These are phyloP conservation scores for Drosophila tani DNA, from an alignment of 1,140 invertebrate genomes.

Conservation along the genomic window DNA sequence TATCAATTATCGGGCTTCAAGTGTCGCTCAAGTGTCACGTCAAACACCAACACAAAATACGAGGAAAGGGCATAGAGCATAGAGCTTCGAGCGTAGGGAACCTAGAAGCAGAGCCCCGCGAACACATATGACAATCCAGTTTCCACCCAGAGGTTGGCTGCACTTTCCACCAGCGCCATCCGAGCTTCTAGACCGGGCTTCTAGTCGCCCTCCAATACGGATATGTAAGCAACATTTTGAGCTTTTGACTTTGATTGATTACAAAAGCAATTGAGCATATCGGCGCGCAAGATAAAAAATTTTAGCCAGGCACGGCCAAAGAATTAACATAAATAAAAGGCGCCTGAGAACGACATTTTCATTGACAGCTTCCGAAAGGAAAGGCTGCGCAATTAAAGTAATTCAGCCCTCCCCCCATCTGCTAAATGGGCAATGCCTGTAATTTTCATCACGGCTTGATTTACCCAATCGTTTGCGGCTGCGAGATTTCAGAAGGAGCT, in stretches of 20 bases:
- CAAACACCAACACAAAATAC: slow-evolving; percentile 64
- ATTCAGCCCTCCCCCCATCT: slow-evolving; percentile 19
- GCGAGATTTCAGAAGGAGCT: slow-evolving; percentile 25
- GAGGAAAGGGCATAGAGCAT: slow-evolving; percentile 33
- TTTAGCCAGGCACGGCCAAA: slow-evolving; percentile 29
- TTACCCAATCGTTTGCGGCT: slow-evolving; percentile 36
- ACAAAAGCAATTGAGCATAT: slow-evolving; percentile 77
- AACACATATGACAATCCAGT: slow-evolving; percentile 56
- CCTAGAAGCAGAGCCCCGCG: slow-evolving; percentile 15
- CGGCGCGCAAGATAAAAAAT: slow-evolving; percentile 29
- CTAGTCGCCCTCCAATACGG: slow-evolving; percentile 6
- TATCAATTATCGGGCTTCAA: slow-evolving; percentile 79
- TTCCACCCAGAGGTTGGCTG: slow-evolving; percentile 47
- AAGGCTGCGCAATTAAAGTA: slow-evolving; percentile 60
- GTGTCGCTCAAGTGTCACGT: slow-evolving; percentile 80
- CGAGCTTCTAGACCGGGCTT: not conserved
- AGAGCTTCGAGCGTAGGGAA: not conserved
- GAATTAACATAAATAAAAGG: slow-evolving; percentile 76
- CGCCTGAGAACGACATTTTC: slow-evolving; percentile 35
- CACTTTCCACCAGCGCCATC: slow-evolving; percentile 30
- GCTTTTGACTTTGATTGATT: slow-evolving; percentile 76
- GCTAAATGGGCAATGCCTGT: slow-evolving; percentile 50
- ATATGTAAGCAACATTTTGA: slow-evolving; percentile 38
- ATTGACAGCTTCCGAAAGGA: slow-evolving; percentile 61
- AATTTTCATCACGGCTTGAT: slow-evolving; percentile 34